Evolutionary conservation across 2,888 invertebrate species (phyloP), one percentile per base, ranked within the genome.

Genomic region (Mylabris sibirica): DNA sequence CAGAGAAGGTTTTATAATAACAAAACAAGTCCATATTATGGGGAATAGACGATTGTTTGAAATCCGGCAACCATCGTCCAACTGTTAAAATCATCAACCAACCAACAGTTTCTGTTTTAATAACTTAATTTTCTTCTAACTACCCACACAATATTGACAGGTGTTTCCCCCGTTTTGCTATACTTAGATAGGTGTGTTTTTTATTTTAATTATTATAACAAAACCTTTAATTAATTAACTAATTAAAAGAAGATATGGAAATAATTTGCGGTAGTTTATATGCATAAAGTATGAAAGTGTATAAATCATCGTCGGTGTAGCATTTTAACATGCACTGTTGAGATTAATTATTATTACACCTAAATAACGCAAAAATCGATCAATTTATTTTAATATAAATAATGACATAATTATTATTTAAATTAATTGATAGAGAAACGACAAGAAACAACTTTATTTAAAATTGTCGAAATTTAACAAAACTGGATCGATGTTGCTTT

Each of bases 1-100:
- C 65, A 63, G 63, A 68, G 53, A 53, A 59, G 60, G 35, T 49
- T 20, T 8, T n/a, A 53, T 22, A 8, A 17, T 22, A 38, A 57
- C 53, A 49, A 63, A 59, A 63, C 34, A 41, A 41, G 14, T n/a
- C 41, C 41, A 41, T 41, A 41, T n/a, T 6, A n/a, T 44, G 62
- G 66, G 68, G 57, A 53, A 53, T 20, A 30, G 35, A 24, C 64
- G 22, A 30, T 53, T 53, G 53, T 20, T 20, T 30, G 41, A 62
- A 44, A 61, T 26, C 17, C n/a, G 44, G 44, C 44, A 38, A 38
- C 12, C 38, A 44, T 44, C 14, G 38, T 38, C 44, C 44, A 44
- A 44, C 44, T 44, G 44, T 44, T 44, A 8, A 12, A 11, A 4
- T 17, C 6, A 5, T 5, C 44, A 35, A n/a, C 44, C 44, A 44